These are phyloP conservation scores for Camponotus vicinus DNA, from an alignment of 1,140 invertebrate genomes.

Conservation along the genomic window DNA sequence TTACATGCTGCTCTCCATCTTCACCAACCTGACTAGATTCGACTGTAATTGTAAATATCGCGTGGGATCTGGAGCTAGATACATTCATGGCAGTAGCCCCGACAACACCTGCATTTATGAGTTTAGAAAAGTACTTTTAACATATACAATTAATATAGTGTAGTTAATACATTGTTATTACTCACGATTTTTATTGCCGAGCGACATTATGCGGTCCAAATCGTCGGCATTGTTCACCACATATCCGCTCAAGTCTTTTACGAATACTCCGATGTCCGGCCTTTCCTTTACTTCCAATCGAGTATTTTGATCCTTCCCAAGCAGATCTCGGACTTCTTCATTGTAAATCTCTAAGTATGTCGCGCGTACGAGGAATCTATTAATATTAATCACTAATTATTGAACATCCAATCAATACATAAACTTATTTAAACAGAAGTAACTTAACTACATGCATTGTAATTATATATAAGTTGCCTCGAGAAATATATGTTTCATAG, in stretches of 20 bases:
- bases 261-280: slow-evolving; percentile 93
- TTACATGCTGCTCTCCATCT: slow-evolving; percentile 89
- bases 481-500: not conserved
- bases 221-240: slow-evolving; percentile 94
- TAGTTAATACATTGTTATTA: slow-evolving; percentile 13
- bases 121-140: slow-evolving; percentile 30
- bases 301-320: slow-evolving; percentile 88
- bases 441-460: not conserved
- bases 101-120: slow-evolving; percentile 86
- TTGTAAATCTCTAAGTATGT: slow-evolving; percentile 94
- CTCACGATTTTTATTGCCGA: slow-evolving; percentile 93
- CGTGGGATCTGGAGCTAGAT: slow-evolving; percentile 94
- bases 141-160: not conserved
- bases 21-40: slow-evolving; percentile 91
- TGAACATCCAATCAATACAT: slow-evolving; percentile 22
- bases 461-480: not conserved
- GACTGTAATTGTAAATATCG: slow-evolving; percentile 95
- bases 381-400: slow-evolving; percentile 64
- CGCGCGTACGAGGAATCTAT: slow-evolving; percentile 92
- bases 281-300: slow-evolving; percentile 91
- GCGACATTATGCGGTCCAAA: slow-evolving; percentile 91
- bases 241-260: slow-evolving; percentile 92
- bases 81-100: slow-evolving; percentile 96
- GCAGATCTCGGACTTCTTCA: slow-evolving; percentile 93
- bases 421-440: not conserved